phyloP scores from a whole-genome alignment of 1,140 invertebrate genomes.

The Conopomorpha cramerella region DNA sequence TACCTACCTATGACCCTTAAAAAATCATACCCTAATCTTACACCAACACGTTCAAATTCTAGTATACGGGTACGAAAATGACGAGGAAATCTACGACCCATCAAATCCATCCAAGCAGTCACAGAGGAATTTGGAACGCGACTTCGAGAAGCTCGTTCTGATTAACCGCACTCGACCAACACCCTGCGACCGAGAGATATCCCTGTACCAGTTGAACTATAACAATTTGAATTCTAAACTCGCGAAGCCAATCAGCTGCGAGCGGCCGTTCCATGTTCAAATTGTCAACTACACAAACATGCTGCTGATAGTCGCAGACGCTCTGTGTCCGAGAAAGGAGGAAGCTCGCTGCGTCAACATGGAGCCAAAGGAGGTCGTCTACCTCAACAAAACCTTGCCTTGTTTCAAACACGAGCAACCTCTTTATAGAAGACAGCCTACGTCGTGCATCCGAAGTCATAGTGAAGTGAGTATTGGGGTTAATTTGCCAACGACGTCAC shows the following conservation, averaged over 20 bases:
- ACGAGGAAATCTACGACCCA: slow-evolving; percentile 45
- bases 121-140: slow-evolving; percentile 54
- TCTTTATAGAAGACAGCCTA: slow-evolving; percentile 66
- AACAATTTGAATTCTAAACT: slow-evolving; percentile 40
- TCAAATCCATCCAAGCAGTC: slow-evolving; percentile 40
- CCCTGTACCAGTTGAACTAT: slow-evolving; percentile 38
- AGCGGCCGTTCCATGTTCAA: slow-evolving; percentile 79
- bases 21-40: no score
- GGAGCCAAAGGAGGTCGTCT: slow-evolving; percentile 66
- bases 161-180: slow-evolving; percentile 79
- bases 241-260: slow-evolving; percentile 34
- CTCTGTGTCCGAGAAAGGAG: slow-evolving; percentile 61
- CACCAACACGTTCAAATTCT: no score
- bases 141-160: slow-evolving; percentile 63
- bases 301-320: slow-evolving; percentile 80
- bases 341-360: slow-evolving; percentile 56
- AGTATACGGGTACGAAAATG: slow-evolving; percentile 58
- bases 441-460: slow-evolving; percentile 72
- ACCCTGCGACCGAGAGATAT: slow-evolving; percentile 77
- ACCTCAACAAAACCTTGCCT: slow-evolving; percentile 66
- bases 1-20: no score
- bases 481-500: no score
- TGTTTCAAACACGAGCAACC: slow-evolving; percentile 66
- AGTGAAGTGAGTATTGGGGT: slow-evolving; percentile 72
- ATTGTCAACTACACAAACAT: slow-evolving; percentile 83